Conservation (phyloP, 2,113 vertebrate species). For the Ictalurus furcatus region DNA sequence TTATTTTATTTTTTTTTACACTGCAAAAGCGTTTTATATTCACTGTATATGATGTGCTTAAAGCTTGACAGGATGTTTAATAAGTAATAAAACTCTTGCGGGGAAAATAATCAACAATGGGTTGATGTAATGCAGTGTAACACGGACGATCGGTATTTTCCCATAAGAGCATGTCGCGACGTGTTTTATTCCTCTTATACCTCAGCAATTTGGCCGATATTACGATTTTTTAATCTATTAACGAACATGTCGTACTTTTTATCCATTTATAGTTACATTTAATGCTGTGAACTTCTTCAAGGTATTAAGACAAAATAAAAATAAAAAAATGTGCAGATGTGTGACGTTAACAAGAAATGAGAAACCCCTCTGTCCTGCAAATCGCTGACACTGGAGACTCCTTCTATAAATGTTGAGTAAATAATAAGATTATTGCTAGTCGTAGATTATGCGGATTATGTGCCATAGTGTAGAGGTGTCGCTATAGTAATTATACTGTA, state of each 20-base stretch:
- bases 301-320: background rate
- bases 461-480: background rate
- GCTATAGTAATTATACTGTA: background rate
- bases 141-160: too few relatives aligned
- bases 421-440: background rate
- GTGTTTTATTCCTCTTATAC: too few relatives aligned
- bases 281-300: background rate
- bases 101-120: too few relatives aligned
- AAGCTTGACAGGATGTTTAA: background rate
- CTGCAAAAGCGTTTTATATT: background rate
- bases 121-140: too few relatives aligned
- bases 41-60: background rate
- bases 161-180: too few relatives aligned
- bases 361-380: background rate
- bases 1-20: background rate
- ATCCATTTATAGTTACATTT: background rate
- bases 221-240: background rate
- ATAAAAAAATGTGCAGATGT: background rate
- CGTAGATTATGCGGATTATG: background rate
- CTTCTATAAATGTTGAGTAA: background rate
- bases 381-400: background rate
- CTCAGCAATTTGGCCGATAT: too few relatives aligned
- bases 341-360: background rate
- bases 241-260: too few relatives aligned
- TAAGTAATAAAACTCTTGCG: too few relatives aligned